phyloP scores from a whole-genome alignment of 2,888 invertebrate species.

The Pseudoips prasinana region DNA sequence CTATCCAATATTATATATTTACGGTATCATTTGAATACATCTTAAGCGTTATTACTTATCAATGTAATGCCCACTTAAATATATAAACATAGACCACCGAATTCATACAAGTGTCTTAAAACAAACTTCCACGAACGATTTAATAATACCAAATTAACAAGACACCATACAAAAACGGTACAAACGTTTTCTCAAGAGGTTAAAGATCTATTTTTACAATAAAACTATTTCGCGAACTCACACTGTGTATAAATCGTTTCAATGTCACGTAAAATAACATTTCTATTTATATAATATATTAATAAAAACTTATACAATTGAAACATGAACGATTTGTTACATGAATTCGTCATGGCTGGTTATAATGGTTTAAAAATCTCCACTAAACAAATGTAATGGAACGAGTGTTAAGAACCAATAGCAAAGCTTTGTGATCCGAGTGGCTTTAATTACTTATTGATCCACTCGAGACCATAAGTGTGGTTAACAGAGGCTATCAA shows the following conservation, averaged over 20 bases:
- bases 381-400: slow-evolving; percentile 32
- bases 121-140: too few species aligned
- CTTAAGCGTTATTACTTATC: too few species aligned
- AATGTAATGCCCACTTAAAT: too few species aligned
- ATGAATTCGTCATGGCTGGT: slow-evolving; percentile 32
- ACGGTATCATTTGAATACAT: too few species aligned
- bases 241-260: slow-evolving; percentile 4
- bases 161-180: too few species aligned
- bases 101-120: too few species aligned
- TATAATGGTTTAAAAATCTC: slow-evolving; percentile 27
- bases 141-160: too few species aligned
- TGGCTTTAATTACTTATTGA: slow-evolving; percentile 55
- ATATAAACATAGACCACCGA: too few species aligned
- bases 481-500: slow-evolving; percentile 32
- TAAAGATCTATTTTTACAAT: too few species aligned
- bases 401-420: slow-evolving; percentile 30
- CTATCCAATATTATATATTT: too few species aligned
- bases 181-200: too few species aligned
- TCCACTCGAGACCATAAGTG: slow-evolving; percentile 37
- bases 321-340: slow-evolving; percentile 28
- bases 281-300: slow-evolving; percentile 15
- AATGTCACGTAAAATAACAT: slow-evolving; percentile 13
- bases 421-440: slow-evolving; percentile 41
- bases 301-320: slow-evolving; percentile 28
- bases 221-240: too few species aligned